phyloP scores from a whole-genome alignment of 1,140 invertebrate genomes.

The Gryllus bimaculatus region DNA sequence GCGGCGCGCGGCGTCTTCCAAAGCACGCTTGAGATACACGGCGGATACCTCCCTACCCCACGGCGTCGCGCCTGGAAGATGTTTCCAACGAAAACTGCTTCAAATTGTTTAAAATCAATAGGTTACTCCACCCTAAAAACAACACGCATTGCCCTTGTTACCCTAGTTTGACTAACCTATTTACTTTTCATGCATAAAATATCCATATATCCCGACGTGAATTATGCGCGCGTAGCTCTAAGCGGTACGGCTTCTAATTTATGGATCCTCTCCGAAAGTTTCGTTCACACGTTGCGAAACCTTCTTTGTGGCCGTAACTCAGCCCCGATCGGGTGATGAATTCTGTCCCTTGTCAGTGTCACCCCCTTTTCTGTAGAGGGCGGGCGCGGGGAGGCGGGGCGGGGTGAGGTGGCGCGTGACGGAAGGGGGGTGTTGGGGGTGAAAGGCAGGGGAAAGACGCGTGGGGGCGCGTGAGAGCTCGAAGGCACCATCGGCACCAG shows the following conservation, averaged over 20 bases:
- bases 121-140: background rate
- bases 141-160: slow-evolving; percentile 1
- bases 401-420: no score
- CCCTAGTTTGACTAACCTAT: slow-evolving; percentile 1
- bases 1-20: background rate
- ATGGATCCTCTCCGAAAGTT: background rate
- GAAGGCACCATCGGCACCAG: no score
- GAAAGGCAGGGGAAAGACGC: no score
- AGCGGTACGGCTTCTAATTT: background rate
- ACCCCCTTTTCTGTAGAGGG: no score
- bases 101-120: slow-evolving; percentile 6
- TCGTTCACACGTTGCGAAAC: background rate
- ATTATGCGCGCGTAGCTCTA: background rate
- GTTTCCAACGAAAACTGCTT: background rate
- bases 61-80: background rate
- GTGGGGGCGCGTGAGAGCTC: no score
- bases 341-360: no score
- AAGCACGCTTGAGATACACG: background rate
- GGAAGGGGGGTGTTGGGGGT: no score
- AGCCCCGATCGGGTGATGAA: no score
- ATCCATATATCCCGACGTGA: background rate
- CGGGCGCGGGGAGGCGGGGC: no score
- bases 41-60: background rate
- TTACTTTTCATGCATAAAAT: slow-evolving; percentile 6
- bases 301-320: background rate